A percentile compares a stretch with the other conserved stretches of the same genome.
Conservation (phyloP, 1,140 invertebrate genomes). For the Eriosoma lanigerum region DNA sequence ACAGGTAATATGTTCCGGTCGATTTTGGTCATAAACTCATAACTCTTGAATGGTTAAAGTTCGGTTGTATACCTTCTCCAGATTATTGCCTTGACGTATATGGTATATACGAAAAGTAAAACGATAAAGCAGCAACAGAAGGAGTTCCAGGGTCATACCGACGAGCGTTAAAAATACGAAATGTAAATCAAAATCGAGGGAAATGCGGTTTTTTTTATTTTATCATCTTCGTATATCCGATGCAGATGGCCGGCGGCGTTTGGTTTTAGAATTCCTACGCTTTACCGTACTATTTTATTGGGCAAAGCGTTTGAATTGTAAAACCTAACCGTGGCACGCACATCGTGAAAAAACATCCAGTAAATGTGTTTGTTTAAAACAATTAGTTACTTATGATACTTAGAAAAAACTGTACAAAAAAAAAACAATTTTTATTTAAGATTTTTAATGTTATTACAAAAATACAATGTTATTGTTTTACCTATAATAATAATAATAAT, state of each 20-base stretch:
- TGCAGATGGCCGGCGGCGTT: neutral
- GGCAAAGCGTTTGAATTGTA: conserved; percentile 81
- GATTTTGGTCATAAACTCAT: conserved; percentile 16
- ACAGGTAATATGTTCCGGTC: conserved; percentile 30
- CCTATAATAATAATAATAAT: no score
- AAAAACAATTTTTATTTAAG: no score
- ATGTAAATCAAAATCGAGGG: neutral
- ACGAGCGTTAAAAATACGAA: conserved; percentile 11
- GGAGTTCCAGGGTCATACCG: neutral
- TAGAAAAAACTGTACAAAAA: no score
- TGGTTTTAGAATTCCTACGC: conserved; percentile 77
- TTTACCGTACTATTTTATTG: conserved; percentile 66
- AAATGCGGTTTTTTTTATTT: neutral
- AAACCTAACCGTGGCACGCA: conserved; percentile 61
- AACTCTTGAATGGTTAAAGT: conserved; percentile 21
- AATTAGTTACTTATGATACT: no score
- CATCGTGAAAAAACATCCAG: neutral
- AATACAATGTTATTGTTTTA: no score
- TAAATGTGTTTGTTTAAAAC: no score
- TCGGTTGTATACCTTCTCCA: neutral
- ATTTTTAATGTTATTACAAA: no score
- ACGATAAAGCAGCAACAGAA: conserved; percentile 21
- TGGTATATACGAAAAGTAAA: neutral
- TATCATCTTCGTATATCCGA: neutral
- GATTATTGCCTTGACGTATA: neutral